Evolutionary conservation across 2,797 vertebrate species (phyloP), one percentile per base, ranked within the genome.

Genomic region (Gouania willdenowi): DNA sequence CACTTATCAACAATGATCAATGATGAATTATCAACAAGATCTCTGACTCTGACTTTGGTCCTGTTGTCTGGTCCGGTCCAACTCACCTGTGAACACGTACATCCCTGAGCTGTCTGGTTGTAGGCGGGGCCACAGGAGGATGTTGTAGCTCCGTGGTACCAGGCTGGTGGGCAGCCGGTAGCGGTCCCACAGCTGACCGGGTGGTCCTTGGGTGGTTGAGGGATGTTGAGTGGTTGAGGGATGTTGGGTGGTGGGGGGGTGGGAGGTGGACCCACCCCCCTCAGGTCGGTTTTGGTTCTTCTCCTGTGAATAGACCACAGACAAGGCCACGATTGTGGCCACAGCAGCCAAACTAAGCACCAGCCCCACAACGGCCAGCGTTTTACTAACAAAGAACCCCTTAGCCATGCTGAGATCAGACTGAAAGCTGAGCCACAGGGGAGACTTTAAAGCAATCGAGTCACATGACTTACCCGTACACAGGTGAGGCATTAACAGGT

Each of bases 331-430:
- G 76, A 97, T 92, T 10, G 90, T 92, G 31, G 87, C 79, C 21
- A 89, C 5, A 0, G 92, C 88, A 0, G 67, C 91, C 2, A 79
- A 12, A 0, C 53, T 81, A 22, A 92, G 55, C 2, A 93, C 1
- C 0, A 91, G 41, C 11, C 17, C 72, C 30, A 75, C 52, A 0
- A 89, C 27, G 31, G 71, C 91, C 20, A 90, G 29, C 0, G 45
- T 1, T 81, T 90, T 95, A 65, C 91, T 91, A 55, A 97, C 83
- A 71, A 62, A 93, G 82, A 93, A 93, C 5, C 92, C 93, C 6
- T 89, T 91, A 0, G 83, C 92, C 95, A 97, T 97, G 74, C 33
- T 11, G 2, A n/a, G n/a, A n/a, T n/a, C n/a, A n/a, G n/a, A n/a
- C n/a, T n/a, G n/a, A n/a, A n/a, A n/a, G n/a, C n/a, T n/a, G n/a